Conservation (phyloP, 2,888 invertebrate genomes). For the Polyploca ridens region DNA sequence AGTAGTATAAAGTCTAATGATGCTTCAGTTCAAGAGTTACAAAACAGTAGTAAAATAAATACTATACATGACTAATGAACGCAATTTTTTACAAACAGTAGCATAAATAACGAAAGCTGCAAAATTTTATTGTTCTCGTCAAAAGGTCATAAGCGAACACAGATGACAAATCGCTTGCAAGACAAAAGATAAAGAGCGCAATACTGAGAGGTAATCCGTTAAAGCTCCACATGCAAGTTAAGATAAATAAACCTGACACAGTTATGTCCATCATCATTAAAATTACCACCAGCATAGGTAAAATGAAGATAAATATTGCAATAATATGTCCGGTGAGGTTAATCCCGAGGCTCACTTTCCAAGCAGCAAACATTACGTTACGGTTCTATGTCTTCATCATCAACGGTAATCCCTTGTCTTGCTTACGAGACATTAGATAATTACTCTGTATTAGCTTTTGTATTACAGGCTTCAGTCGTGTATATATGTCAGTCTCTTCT, state of each 20-base stretch:
- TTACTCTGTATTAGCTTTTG: slow-evolving; percentile 1
- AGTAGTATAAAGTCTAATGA: too few relatives aligned
- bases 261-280: slow-evolving; percentile 6
- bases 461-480: neutral
- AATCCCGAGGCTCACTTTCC: slow-evolving; percentile 1
- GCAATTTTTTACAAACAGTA: neutral
- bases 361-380: slow-evolving; percentile 5
- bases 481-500: neutral
- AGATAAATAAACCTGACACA: neutral
- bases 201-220: slow-evolving; percentile 1
- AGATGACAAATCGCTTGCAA: neutral
- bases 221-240: neutral
- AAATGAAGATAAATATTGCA: slow-evolving; percentile 3
- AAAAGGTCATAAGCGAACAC: neutral
- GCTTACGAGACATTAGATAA: slow-evolving; percentile 3
- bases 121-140: neutral
- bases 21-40: too few relatives aligned
- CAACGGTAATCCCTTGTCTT: slow-evolving; percentile 3
- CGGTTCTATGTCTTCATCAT: slow-evolving; percentile 3
- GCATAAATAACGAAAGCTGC: neutral
- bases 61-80: neutral
- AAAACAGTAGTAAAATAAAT: too few relatives aligned
- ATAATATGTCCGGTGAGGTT: neutral
- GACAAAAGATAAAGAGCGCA: neutral
- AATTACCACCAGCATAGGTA: neutral